These are phyloP conservation scores for Chiloscyllium plagiosum DNA, from an alignment of 2,113 vertebrate species.

Conservation along the genomic window DNA sequence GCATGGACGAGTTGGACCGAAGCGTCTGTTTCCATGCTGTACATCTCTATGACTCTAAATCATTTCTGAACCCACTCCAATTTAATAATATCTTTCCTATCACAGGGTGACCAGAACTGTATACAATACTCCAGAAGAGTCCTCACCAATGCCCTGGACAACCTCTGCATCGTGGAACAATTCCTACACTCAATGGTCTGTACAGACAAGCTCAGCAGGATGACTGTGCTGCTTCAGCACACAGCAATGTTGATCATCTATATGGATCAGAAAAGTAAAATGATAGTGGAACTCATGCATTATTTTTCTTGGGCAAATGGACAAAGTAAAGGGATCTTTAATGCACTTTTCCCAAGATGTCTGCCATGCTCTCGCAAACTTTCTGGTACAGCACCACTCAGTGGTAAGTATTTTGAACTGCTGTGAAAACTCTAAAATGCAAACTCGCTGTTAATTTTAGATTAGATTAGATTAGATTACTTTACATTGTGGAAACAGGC, in stretches of 20 bases:
- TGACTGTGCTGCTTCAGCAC: background rate
- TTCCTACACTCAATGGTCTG: too few species aligned
- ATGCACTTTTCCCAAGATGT: background rate
- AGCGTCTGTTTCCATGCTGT: too few species aligned
- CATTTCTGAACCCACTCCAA: too few species aligned
- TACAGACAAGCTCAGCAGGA: background rate
- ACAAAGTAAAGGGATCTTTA: background rate
- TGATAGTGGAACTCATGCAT: background rate
- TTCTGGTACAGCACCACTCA: slow-evolving; percentile 5
- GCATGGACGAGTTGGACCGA: too few species aligned
- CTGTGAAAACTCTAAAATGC: background rate
- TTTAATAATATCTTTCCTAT: too few species aligned
- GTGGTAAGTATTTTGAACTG: background rate
- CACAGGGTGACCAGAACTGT: too few species aligned
- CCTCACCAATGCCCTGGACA: too few species aligned
- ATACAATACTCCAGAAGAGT: too few species aligned
- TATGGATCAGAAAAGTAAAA: background rate
- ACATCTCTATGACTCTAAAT: too few species aligned
- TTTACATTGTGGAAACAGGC: too few species aligned
- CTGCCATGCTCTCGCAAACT: background rate
- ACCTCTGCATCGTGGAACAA: too few species aligned
- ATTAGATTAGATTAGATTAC: too few species aligned
- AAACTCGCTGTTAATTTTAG: background rate
- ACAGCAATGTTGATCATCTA: background rate
- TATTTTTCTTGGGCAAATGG: background rate